phyloP scores from a whole-genome alignment of 1,140 invertebrate species.

The Drosophila nikananu region DNA sequence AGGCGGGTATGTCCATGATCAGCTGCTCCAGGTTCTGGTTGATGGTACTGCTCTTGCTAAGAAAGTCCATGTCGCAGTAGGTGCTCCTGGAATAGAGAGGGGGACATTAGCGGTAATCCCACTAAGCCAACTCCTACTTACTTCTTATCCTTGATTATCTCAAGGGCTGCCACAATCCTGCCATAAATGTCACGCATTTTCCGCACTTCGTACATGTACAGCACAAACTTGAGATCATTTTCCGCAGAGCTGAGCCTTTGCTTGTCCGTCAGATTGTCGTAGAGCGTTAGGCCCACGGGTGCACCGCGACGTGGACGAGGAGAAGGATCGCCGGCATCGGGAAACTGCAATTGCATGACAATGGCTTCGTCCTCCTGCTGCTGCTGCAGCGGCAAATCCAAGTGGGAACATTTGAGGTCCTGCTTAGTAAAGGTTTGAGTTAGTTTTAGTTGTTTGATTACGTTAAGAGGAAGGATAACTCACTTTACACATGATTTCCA shows the following conservation, averaged over 20 bases:
- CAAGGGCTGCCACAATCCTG: conserved; percentile 67
- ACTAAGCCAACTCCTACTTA: conserved; percentile 8
- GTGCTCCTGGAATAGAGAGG: conserved; percentile 85
- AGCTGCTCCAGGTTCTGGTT: conserved; percentile 88
- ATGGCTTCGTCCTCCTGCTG: conserved; percentile 61
- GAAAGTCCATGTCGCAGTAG: conserved; percentile 87
- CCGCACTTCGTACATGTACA: conserved; percentile 81
- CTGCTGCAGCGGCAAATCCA: conserved; percentile 66
- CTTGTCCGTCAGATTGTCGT: conserved; percentile 69
- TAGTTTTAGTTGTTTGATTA: no score
- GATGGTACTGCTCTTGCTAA: conserved; percentile 87
- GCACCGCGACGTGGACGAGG: conserved; percentile 69
- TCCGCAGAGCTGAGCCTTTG: conserved; percentile 62
- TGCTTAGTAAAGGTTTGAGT: not conserved
- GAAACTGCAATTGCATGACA: conserved; percentile 61
- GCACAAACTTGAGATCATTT: conserved; percentile 79
- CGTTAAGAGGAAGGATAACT: not conserved
- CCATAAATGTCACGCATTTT: conserved; percentile 83
- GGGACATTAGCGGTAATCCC: not conserved
- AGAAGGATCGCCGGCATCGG: conserved; percentile 47
- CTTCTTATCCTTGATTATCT: conserved; percentile 82
- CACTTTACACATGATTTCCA: conserved; percentile 82
- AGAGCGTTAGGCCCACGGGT: conserved; percentile 67
- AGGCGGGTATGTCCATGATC: conserved; percentile 88
- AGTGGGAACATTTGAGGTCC: conserved; percentile 77